Base-by-base conservation (phyloP, 1,140 invertebrate species). In the Ephestia elutella region DNA sequence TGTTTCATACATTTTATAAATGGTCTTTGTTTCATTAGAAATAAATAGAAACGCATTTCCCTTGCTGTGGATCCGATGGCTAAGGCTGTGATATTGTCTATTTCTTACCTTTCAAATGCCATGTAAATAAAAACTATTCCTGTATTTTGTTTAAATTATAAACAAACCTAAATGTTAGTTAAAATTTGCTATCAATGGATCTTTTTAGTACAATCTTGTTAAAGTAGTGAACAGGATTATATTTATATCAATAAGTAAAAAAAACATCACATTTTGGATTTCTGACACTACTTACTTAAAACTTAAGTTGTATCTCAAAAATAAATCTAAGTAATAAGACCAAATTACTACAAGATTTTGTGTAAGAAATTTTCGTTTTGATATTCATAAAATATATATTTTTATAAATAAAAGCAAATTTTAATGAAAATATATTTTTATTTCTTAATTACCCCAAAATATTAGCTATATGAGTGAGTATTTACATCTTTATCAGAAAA, bases 261-360 rank as follows among this genome's bases (percentile, higher is more conserved):
- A 44, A 44, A 44, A 44, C 38, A 44, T 44, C 38, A 44, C 38
- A 44, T 44, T 44, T 17, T 44, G 38, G n/a, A 17, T 15, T 44
- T 44, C 5, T 3, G 0, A 44, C 7, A 15, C 15, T 15, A 44
- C 15, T 7, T 32, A 32, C 11, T 32, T 10, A 8, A 5, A 10
- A 32, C 8, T 28, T 28, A 32, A 3, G 21, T 3, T 25, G 21
- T 25, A 25, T 25, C 7, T 3, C 7, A 35, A 35, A 35, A 13
- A 10, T 35, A 35, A 35, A 10, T 35, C n/a, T n/a, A n/a, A n/a
- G 13, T 35, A 44, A 44, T 44, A 15, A 17, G 32, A 44, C 15
- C 0, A 44, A 44, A 32, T 10, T 10, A 7, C 4, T 10, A 7
- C 30, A 25, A 25, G 30, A 32, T 32, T 32, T 1, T 32, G 30